A percentile compares a stretch with the other conserved stretches of the same genome.
Evolutionary conservation across 2,888 invertebrate species (phyloP).

Genomic region (Timema cristinae): DNA sequence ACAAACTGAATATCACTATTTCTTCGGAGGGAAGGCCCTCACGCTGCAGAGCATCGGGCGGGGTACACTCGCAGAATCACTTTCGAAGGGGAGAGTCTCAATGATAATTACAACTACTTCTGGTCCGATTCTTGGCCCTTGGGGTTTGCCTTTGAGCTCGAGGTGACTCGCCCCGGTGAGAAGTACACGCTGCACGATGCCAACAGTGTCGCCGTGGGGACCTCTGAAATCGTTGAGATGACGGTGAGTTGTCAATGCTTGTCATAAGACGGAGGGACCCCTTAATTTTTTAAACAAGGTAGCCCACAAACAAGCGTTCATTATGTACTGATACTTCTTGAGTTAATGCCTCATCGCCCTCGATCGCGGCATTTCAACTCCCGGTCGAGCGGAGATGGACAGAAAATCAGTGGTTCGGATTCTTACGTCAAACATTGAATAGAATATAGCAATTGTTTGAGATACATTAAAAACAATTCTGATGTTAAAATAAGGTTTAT

Average conservation of each 20-base stretch:
- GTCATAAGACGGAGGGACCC: too few relatives aligned
- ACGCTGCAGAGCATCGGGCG: slow-evolving; percentile 65
- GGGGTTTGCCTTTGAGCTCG: slow-evolving; percentile 69
- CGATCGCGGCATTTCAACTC: too few relatives aligned
- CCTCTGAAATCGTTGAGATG: slow-evolving; percentile 59
- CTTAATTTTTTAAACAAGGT: too few relatives aligned
- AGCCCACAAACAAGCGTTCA: too few relatives aligned
- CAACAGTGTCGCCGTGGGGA: slow-evolving; percentile 63
- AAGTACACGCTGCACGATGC: slow-evolving; percentile 69
- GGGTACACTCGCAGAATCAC: slow-evolving; percentile 71
- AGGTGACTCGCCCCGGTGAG: slow-evolving; percentile 62
- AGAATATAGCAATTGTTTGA: too few relatives aligned
- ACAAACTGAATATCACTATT: slow-evolving; percentile 35
- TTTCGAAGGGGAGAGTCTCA: slow-evolving; percentile 59
- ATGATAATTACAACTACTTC: slow-evolving; percentile 66
- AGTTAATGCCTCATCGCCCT: too few relatives aligned
- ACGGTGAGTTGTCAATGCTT: slow-evolving; percentile 50
- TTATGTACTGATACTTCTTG: too few relatives aligned
- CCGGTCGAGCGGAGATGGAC: too few relatives aligned
- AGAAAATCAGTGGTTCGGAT: too few relatives aligned
- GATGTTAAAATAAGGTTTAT: too few relatives aligned
- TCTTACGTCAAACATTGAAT: too few relatives aligned
- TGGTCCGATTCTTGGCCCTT: slow-evolving; percentile 72
- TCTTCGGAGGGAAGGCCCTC: slow-evolving; percentile 64
- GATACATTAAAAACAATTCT: too few relatives aligned